A percentile compares a stretch with the other conserved stretches of the same genome.
Evolutionary conservation across 2,113 vertebrate species (phyloP).

Genomic region (Atrichornis clamosus): DNA sequence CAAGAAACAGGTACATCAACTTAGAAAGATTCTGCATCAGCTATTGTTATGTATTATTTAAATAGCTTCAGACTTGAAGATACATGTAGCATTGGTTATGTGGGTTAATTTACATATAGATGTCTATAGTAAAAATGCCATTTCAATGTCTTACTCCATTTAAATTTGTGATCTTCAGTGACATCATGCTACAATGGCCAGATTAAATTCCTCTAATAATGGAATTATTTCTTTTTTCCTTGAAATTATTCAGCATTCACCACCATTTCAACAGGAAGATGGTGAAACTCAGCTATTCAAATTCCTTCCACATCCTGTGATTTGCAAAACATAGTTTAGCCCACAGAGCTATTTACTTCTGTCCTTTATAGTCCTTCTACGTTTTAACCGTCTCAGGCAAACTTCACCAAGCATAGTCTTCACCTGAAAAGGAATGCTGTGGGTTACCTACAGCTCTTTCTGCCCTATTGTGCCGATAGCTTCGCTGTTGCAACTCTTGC

Average conservation of each 20-base stretch:
- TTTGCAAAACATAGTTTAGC: not conserved
- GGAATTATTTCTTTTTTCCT: not conserved
- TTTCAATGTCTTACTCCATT: not conserved
- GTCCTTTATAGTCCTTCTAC: not conserved
- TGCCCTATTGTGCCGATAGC: not conserved
- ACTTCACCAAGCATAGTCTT: not conserved
- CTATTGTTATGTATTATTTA: not conserved
- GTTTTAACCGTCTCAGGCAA: not conserved
- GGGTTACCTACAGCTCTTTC: not conserved
- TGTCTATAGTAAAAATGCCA: not conserved
- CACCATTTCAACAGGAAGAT: not conserved
- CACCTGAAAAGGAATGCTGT: not conserved
- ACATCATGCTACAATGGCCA: not conserved
- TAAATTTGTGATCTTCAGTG: not conserved
- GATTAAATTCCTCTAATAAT: not conserved
- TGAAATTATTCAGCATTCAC: not conserved
- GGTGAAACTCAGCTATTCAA: not conserved
- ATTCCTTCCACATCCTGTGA: not conserved
- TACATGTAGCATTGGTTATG: not conserved
- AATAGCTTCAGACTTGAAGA: constrained; percentile 24
- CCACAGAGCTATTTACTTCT: not conserved
- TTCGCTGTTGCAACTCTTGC: not conserved
- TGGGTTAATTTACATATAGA: not conserved
- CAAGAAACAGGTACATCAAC: constrained; percentile 26
- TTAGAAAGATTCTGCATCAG: not conserved